phyloP scores from a whole-genome alignment of 2,113 vertebrate species.

The Rana temporaria region DNA sequence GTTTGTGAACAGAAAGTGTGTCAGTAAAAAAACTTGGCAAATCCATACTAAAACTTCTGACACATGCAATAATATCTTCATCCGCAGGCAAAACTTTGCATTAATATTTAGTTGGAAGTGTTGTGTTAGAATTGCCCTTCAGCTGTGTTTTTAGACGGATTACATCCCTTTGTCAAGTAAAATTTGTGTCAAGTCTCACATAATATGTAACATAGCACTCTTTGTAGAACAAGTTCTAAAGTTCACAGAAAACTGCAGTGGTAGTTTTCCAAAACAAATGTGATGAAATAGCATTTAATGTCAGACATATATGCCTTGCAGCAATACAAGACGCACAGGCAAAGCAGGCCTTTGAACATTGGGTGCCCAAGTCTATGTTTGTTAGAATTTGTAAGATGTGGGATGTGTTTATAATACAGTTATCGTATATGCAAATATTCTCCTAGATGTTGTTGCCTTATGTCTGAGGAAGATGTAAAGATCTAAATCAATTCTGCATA shows the following conservation, averaged over 20 bases:
- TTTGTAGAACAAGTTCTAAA: conserved; percentile 54
- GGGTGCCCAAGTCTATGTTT: background rate
- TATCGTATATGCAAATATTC: conserved; percentile 11
- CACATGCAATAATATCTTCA: conserved; percentile 56
- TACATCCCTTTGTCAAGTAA: conserved; percentile 52
- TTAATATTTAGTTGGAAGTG: conserved; percentile 51
- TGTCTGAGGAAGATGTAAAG: background rate
- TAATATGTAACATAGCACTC: conserved; percentile 40
- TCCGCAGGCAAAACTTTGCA: conserved; percentile 53
- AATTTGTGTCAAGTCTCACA: conserved; percentile 52
- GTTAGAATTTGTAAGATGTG: conserved; percentile 6
- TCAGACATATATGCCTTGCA: conserved; percentile 27
- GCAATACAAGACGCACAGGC: conserved; percentile 22
- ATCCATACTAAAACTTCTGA: conserved; percentile 47
- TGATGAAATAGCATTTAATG: conserved; percentile 51
- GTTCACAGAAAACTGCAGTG: conserved; percentile 48
- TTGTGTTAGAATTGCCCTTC: conserved; percentile 50
- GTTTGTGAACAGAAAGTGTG: conserved; percentile 47
- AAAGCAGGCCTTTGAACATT: conserved; percentile 25
- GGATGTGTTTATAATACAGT: conserved; percentile 4
- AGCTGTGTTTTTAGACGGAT: conserved; percentile 51
- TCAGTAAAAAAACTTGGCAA: conserved; percentile 55
- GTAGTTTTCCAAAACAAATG: conserved; percentile 51
- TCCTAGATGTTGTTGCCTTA: background rate
- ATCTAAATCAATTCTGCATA: background rate